phyloP scores from a whole-genome alignment of 1,140 invertebrate species.

The Coptotermes formosanus region DNA sequence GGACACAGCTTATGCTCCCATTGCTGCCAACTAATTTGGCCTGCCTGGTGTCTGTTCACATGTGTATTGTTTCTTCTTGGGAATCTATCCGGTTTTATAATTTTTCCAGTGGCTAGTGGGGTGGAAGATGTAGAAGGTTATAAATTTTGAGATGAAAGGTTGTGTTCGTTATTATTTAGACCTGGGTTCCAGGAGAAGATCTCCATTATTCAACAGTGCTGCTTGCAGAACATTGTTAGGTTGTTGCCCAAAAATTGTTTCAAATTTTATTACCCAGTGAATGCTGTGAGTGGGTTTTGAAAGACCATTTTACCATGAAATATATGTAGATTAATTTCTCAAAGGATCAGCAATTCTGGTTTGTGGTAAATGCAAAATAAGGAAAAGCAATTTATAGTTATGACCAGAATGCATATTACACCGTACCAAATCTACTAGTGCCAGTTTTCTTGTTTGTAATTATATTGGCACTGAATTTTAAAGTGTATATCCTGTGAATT shows the following conservation, averaged over 20 bases:
- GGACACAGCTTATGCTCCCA: neutral
- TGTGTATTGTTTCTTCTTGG: conserved; percentile 15
- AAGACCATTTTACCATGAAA: neutral
- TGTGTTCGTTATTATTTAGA: neutral
- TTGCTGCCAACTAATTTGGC: conserved; percentile 4
- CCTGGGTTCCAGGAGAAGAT: neutral
- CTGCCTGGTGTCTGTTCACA: conserved; percentile 4
- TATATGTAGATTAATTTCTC: neutral
- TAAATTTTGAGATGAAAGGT: neutral
- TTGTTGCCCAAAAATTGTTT: neutral
- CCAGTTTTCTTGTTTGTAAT: neutral
- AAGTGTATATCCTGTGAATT: neutral
- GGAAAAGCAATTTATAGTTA: neutral
- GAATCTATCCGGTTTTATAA: neutral
- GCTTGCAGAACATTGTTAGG: neutral
- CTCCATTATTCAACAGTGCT: neutral
- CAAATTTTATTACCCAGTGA: neutral
- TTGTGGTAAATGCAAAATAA: neutral
- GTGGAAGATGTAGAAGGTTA: conserved; percentile 12
- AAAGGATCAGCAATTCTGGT: neutral
- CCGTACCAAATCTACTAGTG: neutral
- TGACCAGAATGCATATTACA: neutral
- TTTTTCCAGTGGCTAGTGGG: neutral
- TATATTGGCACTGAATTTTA: neutral
- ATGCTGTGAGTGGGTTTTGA: neutral